These are phyloP conservation scores for Porphyrio hochstetteri DNA, from an alignment of 2,113 vertebrate genomes.

Conservation along the genomic window DNA sequence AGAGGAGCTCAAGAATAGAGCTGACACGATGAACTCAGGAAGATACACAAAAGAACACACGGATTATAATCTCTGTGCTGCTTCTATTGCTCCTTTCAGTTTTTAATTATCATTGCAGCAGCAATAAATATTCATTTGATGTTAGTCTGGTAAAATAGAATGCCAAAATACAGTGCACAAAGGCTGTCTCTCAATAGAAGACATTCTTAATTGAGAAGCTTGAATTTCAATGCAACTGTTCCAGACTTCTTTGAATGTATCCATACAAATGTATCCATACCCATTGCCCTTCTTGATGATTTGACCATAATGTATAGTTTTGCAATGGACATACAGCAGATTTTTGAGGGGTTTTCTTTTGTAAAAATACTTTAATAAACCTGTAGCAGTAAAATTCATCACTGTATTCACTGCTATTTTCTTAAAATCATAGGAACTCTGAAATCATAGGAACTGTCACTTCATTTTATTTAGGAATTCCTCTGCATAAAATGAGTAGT, in stretches of 20 bases:
- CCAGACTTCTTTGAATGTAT: background rate
- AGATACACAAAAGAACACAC: background rate
- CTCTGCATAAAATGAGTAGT: background rate
- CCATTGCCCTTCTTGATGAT: background rate
- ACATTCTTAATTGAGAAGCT: background rate
- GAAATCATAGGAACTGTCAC: background rate
- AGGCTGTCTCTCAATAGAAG: background rate
- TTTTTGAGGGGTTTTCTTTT: background rate
- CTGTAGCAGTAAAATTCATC: background rate
- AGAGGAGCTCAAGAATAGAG: background rate
- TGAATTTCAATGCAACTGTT: background rate
- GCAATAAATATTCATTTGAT: background rate
- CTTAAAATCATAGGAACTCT: background rate
- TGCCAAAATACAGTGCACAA: background rate
- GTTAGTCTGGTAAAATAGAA: background rate
- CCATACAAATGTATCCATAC: background rate
- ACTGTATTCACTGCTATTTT: background rate
- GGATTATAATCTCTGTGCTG: background rate
- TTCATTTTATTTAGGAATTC: background rate
- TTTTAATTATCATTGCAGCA: background rate
- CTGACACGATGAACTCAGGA: fast-evolving
- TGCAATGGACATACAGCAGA: background rate
- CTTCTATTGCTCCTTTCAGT: background rate
- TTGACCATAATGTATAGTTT: background rate
- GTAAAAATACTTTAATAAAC: background rate